phyloP scores from a whole-genome alignment of 1,140 invertebrate genomes.

The Grapholita molesta region DNA sequence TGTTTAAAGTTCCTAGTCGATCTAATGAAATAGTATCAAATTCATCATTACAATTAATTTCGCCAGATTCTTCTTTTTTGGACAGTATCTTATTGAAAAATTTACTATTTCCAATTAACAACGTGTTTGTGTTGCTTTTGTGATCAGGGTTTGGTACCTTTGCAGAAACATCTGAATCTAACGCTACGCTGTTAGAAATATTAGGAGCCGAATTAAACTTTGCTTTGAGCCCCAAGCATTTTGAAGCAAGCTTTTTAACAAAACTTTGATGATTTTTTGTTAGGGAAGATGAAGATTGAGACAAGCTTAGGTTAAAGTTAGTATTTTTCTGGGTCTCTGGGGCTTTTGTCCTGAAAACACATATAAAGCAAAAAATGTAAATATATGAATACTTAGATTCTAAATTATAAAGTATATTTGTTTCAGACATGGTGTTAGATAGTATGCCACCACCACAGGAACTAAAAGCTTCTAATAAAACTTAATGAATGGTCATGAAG shows the following conservation, averaged over 20 bases:
- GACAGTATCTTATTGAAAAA: constrained; percentile 67
- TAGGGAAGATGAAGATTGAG: constrained; percentile 67
- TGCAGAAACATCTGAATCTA: constrained; percentile 56
- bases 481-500: background rate
- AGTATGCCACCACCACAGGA: background rate
- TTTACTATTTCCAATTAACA: constrained; percentile 70
- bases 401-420: background rate
- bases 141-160: constrained; percentile 52
- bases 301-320: constrained; percentile 64
- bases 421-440: background rate
- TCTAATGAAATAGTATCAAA: constrained; percentile 73
- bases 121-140: constrained; percentile 51
- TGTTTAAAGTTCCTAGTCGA: constrained; percentile 60
- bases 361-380: constrained; percentile 67
- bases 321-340: constrained; percentile 69
- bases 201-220: constrained; percentile 74
- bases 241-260: constrained; percentile 76
- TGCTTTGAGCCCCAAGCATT: constrained; percentile 73
- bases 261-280: constrained; percentile 70
- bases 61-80: constrained; percentile 69
- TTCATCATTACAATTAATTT: constrained; percentile 67
- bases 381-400: background rate
- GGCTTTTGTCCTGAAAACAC: constrained; percentile 71
- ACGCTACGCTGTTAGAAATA: constrained; percentile 58
- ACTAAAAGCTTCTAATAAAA: no score